phyloP scores from a whole-genome alignment of 1,140 invertebrate species.

The Teleopsis dalmanni region DNA sequence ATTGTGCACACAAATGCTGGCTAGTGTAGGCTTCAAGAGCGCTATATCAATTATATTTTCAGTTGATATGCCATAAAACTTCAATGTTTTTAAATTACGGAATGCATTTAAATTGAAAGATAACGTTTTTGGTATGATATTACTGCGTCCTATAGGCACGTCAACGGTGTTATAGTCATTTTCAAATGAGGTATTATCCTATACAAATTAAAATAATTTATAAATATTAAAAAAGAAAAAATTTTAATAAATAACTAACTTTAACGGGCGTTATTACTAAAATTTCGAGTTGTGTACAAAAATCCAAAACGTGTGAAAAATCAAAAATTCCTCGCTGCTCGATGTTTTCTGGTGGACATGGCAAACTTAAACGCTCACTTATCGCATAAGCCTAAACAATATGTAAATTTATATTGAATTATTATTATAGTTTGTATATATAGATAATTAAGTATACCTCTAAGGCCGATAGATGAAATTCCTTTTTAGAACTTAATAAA shows the following conservation, averaged over 20 bases:
- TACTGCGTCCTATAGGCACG: slow-evolving; percentile 60
- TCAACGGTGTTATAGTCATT: slow-evolving; percentile 40
- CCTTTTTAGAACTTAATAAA: slow-evolving; percentile 52
- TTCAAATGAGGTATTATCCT: slow-evolving; percentile 25
- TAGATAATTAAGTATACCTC: slow-evolving; percentile 52
- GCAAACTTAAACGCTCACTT: slow-evolving; percentile 75
- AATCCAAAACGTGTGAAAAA: slow-evolving; percentile 84
- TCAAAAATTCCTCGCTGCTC: slow-evolving; percentile 59
- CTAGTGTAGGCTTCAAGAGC: slow-evolving; percentile 58
- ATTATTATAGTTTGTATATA: neutral
- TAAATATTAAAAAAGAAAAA: neutral
- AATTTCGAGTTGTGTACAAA: slow-evolving; percentile 64
- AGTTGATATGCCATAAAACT: slow-evolving; percentile 54
- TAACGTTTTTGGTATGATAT: slow-evolving; percentile 72
- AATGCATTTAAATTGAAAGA: slow-evolving; percentile 74
- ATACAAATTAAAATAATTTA: neutral
- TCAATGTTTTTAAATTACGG: slow-evolving; percentile 59
- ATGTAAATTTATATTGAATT: neutral
- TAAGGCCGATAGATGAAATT: slow-evolving; percentile 60
- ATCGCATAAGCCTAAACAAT: slow-evolving; percentile 70
- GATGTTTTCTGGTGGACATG: slow-evolving; percentile 64
- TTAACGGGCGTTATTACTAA: slow-evolving; percentile 54
- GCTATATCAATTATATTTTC: slow-evolving; percentile 57
- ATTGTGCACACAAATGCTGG: slow-evolving; percentile 53
- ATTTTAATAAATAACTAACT: slow-evolving; percentile 48